A percentile compares a stretch with the other conserved stretches of the same genome.
Conservation (phyloP, 2,888 invertebrate genomes). For the Cheilosia impressa region DNA sequence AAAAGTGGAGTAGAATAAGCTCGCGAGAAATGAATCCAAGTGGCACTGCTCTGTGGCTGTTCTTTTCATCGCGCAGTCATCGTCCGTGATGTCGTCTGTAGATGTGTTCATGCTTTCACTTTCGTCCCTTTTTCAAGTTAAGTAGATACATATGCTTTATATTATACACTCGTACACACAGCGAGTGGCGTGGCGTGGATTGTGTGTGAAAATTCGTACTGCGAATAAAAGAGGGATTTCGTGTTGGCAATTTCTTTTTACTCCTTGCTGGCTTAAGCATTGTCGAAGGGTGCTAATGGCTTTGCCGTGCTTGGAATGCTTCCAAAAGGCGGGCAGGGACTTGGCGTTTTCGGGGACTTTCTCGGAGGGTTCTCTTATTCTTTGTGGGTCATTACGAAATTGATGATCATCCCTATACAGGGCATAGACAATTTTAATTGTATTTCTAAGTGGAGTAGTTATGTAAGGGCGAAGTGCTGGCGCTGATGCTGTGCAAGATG, state of each 20-base stretch:
- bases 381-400: conserved; percentile 66
- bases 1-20: conserved; percentile 67
- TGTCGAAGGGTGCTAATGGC: conserved; percentile 70
- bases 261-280: conserved; percentile 56
- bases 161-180: neutral
- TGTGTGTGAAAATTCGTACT: conserved; percentile 55
- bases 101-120: conserved; percentile 31
- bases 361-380: conserved; percentile 18
- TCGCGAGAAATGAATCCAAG: conserved; percentile 60
- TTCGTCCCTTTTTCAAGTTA: conserved; percentile 32
- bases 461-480: conserved; percentile 47
- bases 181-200: neutral
- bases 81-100: conserved; percentile 22
- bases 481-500: conserved; percentile 1
- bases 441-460: conserved; percentile 68
- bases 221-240: conserved; percentile 51
- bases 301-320: conserved; percentile 65
- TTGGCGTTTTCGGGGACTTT: conserved; percentile 43
- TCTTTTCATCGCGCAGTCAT: conserved; percentile 35
- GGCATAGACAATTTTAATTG: conserved; percentile 67
- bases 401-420: conserved; percentile 68
- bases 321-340: conserved; percentile 47
- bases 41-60: conserved; percentile 29
- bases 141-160: conserved; percentile 36
- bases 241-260: conserved; percentile 43